A percentile compares a stretch with the other conserved stretches of the same genome.
Conservation (phyloP, 1,140 invertebrate species). For the Drosophila pectinifera region DNA sequence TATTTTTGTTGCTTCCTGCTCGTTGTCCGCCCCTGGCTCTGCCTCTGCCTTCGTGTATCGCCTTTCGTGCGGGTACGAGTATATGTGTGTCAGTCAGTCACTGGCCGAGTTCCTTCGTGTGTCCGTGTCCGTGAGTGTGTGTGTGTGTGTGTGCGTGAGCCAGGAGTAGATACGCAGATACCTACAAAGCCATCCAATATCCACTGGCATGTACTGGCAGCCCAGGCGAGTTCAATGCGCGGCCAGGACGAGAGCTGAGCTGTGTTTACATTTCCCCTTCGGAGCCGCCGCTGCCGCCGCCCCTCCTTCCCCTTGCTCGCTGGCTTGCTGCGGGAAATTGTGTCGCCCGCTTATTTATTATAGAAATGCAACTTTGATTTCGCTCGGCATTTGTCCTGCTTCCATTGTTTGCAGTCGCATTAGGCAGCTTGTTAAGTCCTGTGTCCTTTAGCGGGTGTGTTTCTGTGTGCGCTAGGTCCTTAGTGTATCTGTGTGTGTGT, state of each 20-base stretch:
- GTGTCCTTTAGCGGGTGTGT: slow-evolving; percentile 6
- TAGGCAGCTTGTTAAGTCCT: slow-evolving; percentile 37
- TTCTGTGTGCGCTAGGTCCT: slow-evolving; percentile 5
- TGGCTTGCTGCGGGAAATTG: slow-evolving; percentile 53
- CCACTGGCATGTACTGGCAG: slow-evolving; percentile 17
- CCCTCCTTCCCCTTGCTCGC: neutral
- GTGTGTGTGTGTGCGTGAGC: slow-evolving; percentile 42
- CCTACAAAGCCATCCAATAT: slow-evolving; percentile 52
- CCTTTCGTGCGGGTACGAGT: slow-evolving; percentile 35
- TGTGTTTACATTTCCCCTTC: slow-evolving; percentile 69
- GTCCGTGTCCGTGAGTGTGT: no score
- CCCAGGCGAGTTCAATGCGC: slow-evolving; percentile 70
- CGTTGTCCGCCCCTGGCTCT: slow-evolving; percentile 43
- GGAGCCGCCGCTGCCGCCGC: neutral
- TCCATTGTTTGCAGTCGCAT: slow-evolving; percentile 29
- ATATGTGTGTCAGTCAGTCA: slow-evolving; percentile 82
- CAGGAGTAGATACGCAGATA: slow-evolving; percentile 65
- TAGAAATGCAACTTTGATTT: slow-evolving; percentile 57
- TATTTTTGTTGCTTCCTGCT: slow-evolving; percentile 79
- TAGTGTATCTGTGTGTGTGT: slow-evolving; percentile 6
- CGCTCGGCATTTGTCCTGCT: slow-evolving; percentile 40
- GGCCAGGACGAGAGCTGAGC: slow-evolving; percentile 47
- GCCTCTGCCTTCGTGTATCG: slow-evolving; percentile 28
- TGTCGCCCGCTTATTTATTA: slow-evolving; percentile 55
- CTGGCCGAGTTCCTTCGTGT: slow-evolving; percentile 46